Evolutionary conservation across 2,888 invertebrate genomes (phyloP), one percentile per base, ranked within the genome.

Genomic region (Mythimna loreyi): DNA sequence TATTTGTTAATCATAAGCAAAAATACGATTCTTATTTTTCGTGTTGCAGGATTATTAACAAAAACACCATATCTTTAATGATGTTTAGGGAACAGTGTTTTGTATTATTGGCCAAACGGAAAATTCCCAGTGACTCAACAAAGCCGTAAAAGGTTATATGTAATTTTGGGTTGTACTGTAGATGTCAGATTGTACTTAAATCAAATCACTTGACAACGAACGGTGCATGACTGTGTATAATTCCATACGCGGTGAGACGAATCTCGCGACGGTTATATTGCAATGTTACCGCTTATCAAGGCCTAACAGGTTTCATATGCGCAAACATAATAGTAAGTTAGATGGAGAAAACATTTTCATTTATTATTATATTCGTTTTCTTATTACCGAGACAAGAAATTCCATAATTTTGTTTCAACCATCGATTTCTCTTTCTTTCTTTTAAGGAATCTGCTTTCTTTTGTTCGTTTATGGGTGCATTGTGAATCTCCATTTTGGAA

Each of bases 201-300:
- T 23, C 9, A 61, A 78, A 58, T 56, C 25, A 49, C 25, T 53
- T 19, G 23, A 55, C 16, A 40, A 36, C 25, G 58, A 40, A 36
- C 25, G 58, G 45, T 75, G 69, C 69, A 60, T 76, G 65, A 69
- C 77, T 76, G 70, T 78, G 49, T 56, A 69, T 53, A 81, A 76
- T 80, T 25, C 36, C 55, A 21, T 75, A 62, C 52, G 50, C 19
- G 21, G 80, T 59, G 70, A 70, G 65, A 66, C 77, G 70, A 75
- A 77, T 77, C 47, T 62, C 30, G 43, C 65, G 40, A 36, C 62
- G 25, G 11, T 16, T 58, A 47, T 58, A 50, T 40, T 59, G 65
- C 61, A 52, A 64, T 55, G 47, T 25, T 77, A 61, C 33, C 36
- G 59, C 65, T 78, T 66, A 66, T 80, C 65, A 76, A 78, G 70